Conservation (phyloP, 2,797 vertebrate species). For the Melanogrammus aeglefinus region DNA sequence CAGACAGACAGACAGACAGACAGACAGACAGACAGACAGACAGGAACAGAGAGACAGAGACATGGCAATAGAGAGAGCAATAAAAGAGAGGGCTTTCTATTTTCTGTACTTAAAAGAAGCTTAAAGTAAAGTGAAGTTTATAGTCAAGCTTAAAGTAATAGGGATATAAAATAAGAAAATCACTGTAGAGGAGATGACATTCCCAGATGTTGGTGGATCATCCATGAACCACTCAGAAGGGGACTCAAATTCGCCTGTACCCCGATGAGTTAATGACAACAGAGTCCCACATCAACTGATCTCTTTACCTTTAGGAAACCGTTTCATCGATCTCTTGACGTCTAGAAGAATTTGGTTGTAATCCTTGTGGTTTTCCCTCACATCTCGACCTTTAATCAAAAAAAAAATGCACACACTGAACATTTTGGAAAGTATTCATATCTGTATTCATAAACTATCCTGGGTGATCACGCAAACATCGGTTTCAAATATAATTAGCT, state of each 20-base stretch:
- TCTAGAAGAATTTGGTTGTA: slow-evolving; percentile 82
- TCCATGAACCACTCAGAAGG: background rate
- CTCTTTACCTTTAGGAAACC: slow-evolving; percentile 78
- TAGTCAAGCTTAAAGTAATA: background rate
- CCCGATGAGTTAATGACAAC: slow-evolving; percentile 1
- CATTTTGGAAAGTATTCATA: background rate
- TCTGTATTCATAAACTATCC: background rate
- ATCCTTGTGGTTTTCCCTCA: slow-evolving; percentile 77
- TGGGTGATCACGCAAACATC: background rate
- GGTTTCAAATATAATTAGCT: too few species aligned
- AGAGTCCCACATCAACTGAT: background rate
- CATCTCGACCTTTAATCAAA: slow-evolving; percentile 66
- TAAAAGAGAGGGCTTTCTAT: background rate
- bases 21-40: too few species aligned
- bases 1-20: too few species aligned
- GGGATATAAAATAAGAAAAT: too few species aligned
- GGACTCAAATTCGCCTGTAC: background rate
- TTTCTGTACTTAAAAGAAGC: background rate
- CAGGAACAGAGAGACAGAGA: background rate
- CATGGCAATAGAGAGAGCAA: slow-evolving; percentile 7
- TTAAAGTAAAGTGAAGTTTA: background rate
- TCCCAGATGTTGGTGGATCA: background rate
- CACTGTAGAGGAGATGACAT: background rate
- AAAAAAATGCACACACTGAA: slow-evolving; percentile 3
- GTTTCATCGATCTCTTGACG: slow-evolving; percentile 77